phyloP scores from a whole-genome alignment of 2,888 invertebrate species.

The Microctonus hyperodae region DNA sequence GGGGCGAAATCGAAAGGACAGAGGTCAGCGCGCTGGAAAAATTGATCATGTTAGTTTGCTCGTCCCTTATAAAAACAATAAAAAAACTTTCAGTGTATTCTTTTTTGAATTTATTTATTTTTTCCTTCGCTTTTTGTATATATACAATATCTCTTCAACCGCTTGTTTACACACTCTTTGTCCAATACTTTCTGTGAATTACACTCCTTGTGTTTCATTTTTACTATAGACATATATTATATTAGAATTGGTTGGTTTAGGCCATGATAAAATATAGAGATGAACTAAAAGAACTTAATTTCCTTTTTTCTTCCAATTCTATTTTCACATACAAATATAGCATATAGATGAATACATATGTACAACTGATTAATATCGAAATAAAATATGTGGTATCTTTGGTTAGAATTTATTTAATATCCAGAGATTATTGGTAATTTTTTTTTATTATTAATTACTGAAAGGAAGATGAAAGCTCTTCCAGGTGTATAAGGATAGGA shows the following conservation, averaged over 20 bases:
- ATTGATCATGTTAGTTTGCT: constrained; percentile 11
- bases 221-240: background rate
- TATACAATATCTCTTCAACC: background rate
- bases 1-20: background rate
- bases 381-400: background rate
- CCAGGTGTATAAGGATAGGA: no score
- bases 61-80: background rate
- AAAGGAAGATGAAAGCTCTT: background rate
- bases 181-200: background rate
- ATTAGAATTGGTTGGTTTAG: background rate
- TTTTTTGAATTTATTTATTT: background rate
- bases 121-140: background rate
- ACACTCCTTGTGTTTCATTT: background rate
- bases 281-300: background rate
- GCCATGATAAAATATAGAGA: background rate
- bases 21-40: constrained; percentile 10
- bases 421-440: background rate
- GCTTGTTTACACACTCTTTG: background rate
- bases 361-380: background rate
- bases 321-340: background rate
- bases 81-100: background rate
- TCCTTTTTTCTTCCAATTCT: background rate
- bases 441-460: background rate
- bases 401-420: background rate
- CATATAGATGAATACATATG: no score